Evolutionary conservation across 1,140 invertebrate species (phyloP), one percentile per base, ranked within the genome.

Genomic region (Drosophila athabasca): DNA sequence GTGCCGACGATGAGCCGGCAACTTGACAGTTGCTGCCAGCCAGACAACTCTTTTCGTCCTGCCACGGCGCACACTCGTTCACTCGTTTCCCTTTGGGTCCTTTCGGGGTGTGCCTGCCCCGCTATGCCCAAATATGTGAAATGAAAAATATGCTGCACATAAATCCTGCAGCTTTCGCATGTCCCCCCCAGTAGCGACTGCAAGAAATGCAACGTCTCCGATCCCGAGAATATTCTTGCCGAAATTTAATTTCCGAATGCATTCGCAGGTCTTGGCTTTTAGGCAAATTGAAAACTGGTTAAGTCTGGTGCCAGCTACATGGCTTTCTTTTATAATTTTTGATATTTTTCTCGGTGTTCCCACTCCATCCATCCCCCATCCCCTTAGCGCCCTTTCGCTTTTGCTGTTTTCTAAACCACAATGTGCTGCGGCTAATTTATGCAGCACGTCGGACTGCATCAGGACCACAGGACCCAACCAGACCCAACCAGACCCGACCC

Each of bases 391-490:
- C 3, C 13, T 17, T 0, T 59, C 39, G 19, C 22, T 11, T 50
- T 41, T 50, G 51, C 62, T 62, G 44, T 67, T 67, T 55, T 60
- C 24, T 51, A 60, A 70, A 71, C 82, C 83, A 50, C 82, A 87
- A 62, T 76, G 78, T 71, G 78, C 78, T 88, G 82, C 45, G 83
- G 82, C 83, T 87, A 87, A 87, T 87, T 87, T 87, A 87, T 87
- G 83, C 82, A 82, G 82, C 55, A 61, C 65, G 62, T 71, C 19
- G 71, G 59, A 53, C 65, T 76, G 64, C 52, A 62, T 52, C 51
- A 39, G 44, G 43, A 51, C 61, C 77, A 60, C 53, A 70, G 49
- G 60, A 26, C 24, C 24, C 24, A 26, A 26, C 24, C 24, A 26
- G 60, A 48, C 44, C 24, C 26, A 29, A 9, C 15, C 51, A 55